A percentile compares a stretch with the other conserved stretches of the same genome.
Conservation (phyloP, 2,113 vertebrate genomes). For the Colinus virginianus region DNA sequence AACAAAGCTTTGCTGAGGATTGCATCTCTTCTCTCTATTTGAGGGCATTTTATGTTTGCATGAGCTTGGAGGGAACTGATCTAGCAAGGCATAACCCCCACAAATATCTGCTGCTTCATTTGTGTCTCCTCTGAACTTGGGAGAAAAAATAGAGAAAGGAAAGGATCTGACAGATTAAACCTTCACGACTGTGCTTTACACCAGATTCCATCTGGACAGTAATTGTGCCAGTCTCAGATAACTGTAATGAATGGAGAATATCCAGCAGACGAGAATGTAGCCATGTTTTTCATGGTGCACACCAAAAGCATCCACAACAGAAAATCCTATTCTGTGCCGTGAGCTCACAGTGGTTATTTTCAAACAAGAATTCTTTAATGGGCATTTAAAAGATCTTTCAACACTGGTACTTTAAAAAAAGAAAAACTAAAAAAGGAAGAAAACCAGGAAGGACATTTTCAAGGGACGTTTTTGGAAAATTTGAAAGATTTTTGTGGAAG, state of each 20-base stretch:
- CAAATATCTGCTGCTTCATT: not conserved
- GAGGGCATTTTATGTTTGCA: slow-evolving; percentile 1
- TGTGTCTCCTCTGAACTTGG: not conserved
- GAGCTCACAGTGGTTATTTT: not conserved
- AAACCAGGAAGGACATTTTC: not conserved
- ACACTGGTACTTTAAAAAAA: not conserved
- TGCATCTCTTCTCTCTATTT: slow-evolving; percentile 25
- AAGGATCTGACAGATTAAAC: not conserved
- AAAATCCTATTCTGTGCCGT: not conserved
- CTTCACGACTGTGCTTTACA: not conserved
- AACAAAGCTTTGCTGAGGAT: not conserved
- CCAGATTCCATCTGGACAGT: not conserved
- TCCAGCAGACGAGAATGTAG: not conserved
- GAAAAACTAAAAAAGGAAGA: not conserved
- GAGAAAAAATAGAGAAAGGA: not conserved
- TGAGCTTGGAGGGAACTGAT: not conserved
- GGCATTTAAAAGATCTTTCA: not conserved
- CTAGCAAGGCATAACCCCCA: not conserved
- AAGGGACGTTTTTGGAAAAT: not conserved
- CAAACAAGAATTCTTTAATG: not conserved
- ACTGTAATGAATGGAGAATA: not conserved
- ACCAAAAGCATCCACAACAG: not conserved
- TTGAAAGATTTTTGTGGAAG: not conserved
- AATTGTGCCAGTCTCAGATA: not conserved
- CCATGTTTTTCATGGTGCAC: not conserved